These are phyloP conservation scores for Stratiolaelaps scimitus DNA, from an alignment of 1,140 invertebrate genomes.

Conservation along the genomic window DNA sequence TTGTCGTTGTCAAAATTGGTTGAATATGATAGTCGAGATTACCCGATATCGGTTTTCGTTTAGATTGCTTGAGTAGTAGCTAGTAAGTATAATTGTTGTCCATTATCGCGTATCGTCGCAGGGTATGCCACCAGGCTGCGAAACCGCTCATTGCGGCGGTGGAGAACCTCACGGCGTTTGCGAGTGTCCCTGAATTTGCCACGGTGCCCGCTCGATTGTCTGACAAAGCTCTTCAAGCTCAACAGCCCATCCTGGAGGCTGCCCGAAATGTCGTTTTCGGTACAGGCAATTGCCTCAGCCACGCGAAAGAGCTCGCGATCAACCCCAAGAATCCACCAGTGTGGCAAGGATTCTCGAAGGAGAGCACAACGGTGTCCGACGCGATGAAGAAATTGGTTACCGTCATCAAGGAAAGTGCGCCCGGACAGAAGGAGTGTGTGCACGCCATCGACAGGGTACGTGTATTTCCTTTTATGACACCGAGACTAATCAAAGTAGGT, in stretches of 20 bases:
- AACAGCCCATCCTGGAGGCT: slow-evolving; percentile 73
- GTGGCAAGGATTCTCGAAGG: slow-evolving; percentile 81
- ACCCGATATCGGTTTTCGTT: too few species aligned
- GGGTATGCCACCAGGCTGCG: slow-evolving; percentile 59
- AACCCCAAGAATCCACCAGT: slow-evolving; percentile 78
- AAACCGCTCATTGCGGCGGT: slow-evolving; percentile 76
- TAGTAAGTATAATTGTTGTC: too few species aligned
- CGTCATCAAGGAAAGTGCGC: slow-evolving; percentile 80
- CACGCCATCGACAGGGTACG: slow-evolving; percentile 54
- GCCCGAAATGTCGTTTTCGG: slow-evolving; percentile 66
- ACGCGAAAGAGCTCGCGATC: slow-evolving; percentile 75
- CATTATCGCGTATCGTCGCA: background rate
- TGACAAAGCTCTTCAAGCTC: slow-evolving; percentile 52
- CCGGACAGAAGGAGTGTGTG: slow-evolving; percentile 86
- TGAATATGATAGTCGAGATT: too few species aligned
- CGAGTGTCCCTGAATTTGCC: slow-evolving; percentile 80
- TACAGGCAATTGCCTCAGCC: slow-evolving; percentile 74
- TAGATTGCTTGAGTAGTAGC: too few species aligned
- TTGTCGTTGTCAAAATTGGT: too few species aligned
- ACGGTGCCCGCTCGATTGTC: slow-evolving; percentile 82
- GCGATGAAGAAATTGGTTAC: slow-evolving; percentile 85
- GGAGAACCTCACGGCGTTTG: slow-evolving; percentile 80
- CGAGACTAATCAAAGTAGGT: too few species aligned
- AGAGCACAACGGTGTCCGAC: slow-evolving; percentile 88
- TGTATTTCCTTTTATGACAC: too few species aligned